Evolutionary conservation across 1,140 invertebrate species (phyloP).

Genomic region (Carposina sasakii): DNA sequence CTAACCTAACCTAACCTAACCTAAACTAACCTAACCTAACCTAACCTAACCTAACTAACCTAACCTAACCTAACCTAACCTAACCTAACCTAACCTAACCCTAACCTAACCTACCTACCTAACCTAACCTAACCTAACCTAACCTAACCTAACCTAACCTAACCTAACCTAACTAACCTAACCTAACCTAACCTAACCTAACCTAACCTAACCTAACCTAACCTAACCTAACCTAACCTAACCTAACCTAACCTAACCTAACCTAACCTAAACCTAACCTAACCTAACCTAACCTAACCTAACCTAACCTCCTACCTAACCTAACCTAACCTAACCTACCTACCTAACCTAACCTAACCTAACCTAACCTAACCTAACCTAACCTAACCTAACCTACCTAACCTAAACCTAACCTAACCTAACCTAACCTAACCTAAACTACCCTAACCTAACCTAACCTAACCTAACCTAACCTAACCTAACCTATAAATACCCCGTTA

Average conservation of each 20-base stretch:
- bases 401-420: slow-evolving; percentile 8
- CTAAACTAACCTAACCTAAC: slow-evolving; percentile 16
- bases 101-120: slow-evolving; percentile 14
- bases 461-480: slow-evolving; percentile 4
- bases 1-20: slow-evolving; percentile 23
- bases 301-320: slow-evolving; percentile 12
- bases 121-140: slow-evolving; percentile 31
- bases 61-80: slow-evolving; percentile 18
- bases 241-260: slow-evolving; percentile 25
- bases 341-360: slow-evolving; percentile 13
- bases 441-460: neutral
- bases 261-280: slow-evolving; percentile 11
- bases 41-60: slow-evolving; percentile 19
- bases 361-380: slow-evolving; percentile 14
- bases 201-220: slow-evolving; percentile 23
- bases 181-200: slow-evolving; percentile 21
- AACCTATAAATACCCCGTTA: too few species aligned
- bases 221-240: slow-evolving; percentile 24
- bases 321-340: slow-evolving; percentile 12
- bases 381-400: slow-evolving; percentile 13
- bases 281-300: slow-evolving; percentile 10
- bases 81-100: slow-evolving; percentile 19
- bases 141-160: slow-evolving; percentile 23
- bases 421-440: neutral
- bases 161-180: slow-evolving; percentile 17